Evolutionary conservation across 2,888 invertebrate genomes (phyloP), one percentile per base, ranked within the genome.

Genomic region (Euproctis similis): DNA sequence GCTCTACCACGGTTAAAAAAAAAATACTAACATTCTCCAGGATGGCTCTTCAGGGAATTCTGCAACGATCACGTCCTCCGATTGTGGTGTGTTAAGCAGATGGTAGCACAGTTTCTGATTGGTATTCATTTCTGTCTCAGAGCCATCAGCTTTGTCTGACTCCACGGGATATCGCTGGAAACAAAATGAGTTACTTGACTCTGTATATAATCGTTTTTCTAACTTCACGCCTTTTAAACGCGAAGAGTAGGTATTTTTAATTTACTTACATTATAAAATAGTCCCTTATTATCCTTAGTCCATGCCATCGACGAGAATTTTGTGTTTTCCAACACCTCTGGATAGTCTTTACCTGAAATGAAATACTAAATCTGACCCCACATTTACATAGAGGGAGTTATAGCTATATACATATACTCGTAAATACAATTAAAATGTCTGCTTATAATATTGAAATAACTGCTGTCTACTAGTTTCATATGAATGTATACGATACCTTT

Each of bases 41-140:
- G 90, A 82, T 1, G 97, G 97, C 60, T 97, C 91, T 24, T 97
- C 93, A 0, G 92, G 92, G 77, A 96, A 96, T 66, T 97, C 95
- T 0, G 92, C 93, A 6, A 92, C 92, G 25, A 97, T 73, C 22
- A 96, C 86, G 82, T 98, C 98, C 28, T 95, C 89, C 0, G 88
- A 82, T 66, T 97, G 97, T 8, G 90, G 85, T 16, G 96, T 95
- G 50, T 95, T 93, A 33, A 99, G 71, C 29, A 87, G 81, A 73
- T 99, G 99, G 78, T 95, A 99, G 71, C 91, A 97, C 23, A 99
- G 84, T 68, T 97, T 97, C 75, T 99, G 98, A 75, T 96, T 90
- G 60, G 92, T 87, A 69, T 93, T 95, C 50, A 90, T 88, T 34
- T 90, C 89, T 0, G 96, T 96, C 78, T 97, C 96, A 0, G 95